Conservation (phyloP, 2,113 vertebrate genomes). For the Campylomormyrus tamandua region DNA sequence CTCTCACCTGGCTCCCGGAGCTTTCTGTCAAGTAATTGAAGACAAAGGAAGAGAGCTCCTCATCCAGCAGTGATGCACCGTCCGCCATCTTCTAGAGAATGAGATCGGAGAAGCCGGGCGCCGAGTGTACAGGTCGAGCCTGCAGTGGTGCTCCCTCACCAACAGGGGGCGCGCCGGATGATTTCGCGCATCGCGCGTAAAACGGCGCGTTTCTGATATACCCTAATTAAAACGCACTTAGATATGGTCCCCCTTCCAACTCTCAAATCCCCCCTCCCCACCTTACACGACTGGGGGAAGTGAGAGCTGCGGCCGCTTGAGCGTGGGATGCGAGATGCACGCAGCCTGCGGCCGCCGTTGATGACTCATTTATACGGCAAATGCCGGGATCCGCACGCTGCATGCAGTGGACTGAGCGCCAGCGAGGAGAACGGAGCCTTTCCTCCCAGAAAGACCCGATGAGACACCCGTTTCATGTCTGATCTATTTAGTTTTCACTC, state of each 20-base stretch:
- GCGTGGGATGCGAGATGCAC: slow-evolving; percentile 6
- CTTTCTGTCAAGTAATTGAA: slow-evolving; percentile 91
- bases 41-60: slow-evolving; percentile 93
- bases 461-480: not conserved
- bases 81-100: slow-evolving; percentile 97
- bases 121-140: slow-evolving; percentile 46
- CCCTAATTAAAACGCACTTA: not conserved
- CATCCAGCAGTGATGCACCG: slow-evolving; percentile 90
- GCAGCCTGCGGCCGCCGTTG: not conserved
- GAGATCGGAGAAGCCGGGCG: slow-evolving; percentile 52
- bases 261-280: not conserved
- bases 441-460: not conserved
- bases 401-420: not conserved
- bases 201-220: not conserved
- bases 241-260: not conserved
- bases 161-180: slow-evolving; percentile 32
- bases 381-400: not conserved
- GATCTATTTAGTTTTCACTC: not conserved
- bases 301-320: not conserved
- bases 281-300: not conserved
- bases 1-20: slow-evolving; percentile 76
- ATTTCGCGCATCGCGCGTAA: not conserved
- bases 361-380: slow-evolving; percentile 41
- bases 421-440: not conserved
- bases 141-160: slow-evolving; percentile 41